Percentiles rank a stretch among this genome's conserved stretches.
These are phyloP conservation scores for Seriola dumerili DNA, from an alignment of 2,113 vertebrate species.

Conservation along the genomic window DNA sequence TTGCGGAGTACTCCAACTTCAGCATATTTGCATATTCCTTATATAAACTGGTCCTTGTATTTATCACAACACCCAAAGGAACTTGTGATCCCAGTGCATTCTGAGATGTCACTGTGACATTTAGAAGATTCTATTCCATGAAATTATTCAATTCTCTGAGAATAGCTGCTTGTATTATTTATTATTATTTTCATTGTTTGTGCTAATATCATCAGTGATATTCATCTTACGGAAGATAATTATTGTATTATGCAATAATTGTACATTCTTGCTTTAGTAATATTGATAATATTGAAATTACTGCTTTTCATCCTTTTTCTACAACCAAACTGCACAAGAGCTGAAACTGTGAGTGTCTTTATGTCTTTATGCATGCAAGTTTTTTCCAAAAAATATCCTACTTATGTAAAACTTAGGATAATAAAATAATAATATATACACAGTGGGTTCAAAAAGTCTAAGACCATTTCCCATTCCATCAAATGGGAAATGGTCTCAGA, in stretches of 20 bases:
- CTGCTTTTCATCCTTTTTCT: no score
- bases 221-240: no score
- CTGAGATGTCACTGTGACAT: not conserved
- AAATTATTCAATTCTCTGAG: not conserved
- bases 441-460: no score
- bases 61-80: not conserved
- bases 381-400: no score
- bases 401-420: no score
- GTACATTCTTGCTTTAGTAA: no score
- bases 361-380: not conserved
- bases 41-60: not conserved
- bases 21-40: not conserved
- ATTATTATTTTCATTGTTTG: not conserved
- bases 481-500: no score
- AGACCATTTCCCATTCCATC: no score
- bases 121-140: not conserved
- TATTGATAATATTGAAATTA: no score
- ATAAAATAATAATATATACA: no score
- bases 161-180: not conserved
- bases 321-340: not conserved
- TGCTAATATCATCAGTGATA: no score
- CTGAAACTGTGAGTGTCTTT: not conserved
- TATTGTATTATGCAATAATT: no score
- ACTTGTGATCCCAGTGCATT: constrained; percentile 10
- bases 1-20: not conserved